phyloP scores from a whole-genome alignment of 2,113 vertebrate genomes.

The Nerophis lumbriciformis region DNA sequence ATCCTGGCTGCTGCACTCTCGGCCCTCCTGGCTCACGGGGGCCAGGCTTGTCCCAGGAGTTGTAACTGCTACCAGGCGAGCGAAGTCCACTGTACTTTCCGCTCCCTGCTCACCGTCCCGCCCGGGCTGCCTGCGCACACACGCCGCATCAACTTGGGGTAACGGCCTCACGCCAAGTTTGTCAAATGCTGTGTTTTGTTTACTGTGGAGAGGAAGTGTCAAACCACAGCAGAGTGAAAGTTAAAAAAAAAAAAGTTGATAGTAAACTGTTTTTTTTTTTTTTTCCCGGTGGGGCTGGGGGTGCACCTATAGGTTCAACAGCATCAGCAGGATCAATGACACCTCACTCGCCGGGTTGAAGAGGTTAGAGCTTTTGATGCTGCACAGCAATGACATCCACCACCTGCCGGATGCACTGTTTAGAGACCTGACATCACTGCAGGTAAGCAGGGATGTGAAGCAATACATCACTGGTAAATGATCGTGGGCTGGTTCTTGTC shows the following conservation, averaged over 20 bases:
- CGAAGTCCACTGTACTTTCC: constrained; percentile 95
- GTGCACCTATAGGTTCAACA: constrained; percentile 79
- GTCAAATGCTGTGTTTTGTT: background rate
- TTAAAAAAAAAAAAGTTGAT: background rate
- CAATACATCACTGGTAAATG: too few relatives aligned
- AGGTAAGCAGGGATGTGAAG: constrained; percentile 72
- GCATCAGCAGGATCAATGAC: constrained; percentile 76
- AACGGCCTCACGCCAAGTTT: constrained; percentile 29
- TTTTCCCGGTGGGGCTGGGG: constrained; percentile 5
- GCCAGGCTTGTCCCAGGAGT: constrained; percentile 74
- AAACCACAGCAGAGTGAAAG: background rate
- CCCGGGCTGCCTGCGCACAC: constrained; percentile 73
- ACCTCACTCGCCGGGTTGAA: constrained; percentile 78
- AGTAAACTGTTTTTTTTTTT: background rate
- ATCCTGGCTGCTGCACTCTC: constrained; percentile 58
- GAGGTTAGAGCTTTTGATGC: constrained; percentile 84
- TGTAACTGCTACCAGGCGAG: constrained; percentile 87
- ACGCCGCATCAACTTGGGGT: constrained; percentile 92
- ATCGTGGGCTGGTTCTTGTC: too few relatives aligned
- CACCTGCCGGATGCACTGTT: constrained; percentile 78
- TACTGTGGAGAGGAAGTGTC: background rate
- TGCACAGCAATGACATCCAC: constrained; percentile 89
- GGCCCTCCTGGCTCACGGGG: constrained; percentile 55
- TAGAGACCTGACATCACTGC: constrained; percentile 78
- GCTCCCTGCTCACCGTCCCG: constrained; percentile 80